These are phyloP conservation scores for Athripsodes cinereus DNA, from an alignment of 2,888 invertebrate genomes.

Conservation along the genomic window DNA sequence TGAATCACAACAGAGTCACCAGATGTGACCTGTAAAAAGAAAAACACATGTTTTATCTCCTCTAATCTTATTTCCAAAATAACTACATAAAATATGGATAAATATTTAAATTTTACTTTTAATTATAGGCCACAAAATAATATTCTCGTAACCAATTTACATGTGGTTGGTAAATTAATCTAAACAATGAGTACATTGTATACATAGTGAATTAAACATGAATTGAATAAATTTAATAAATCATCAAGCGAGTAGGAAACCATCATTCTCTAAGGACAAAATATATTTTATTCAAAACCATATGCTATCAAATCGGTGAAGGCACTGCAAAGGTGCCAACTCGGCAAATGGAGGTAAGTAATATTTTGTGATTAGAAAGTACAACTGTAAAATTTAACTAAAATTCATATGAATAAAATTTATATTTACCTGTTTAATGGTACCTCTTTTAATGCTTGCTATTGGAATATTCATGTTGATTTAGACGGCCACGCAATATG, in stretches of 20 bases:
- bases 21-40: conserved; percentile 71
- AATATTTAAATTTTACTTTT: too few species aligned
- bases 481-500: conserved; percentile 11
- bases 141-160: too few species aligned
- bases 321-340: conserved; percentile 22
- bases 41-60: too few species aligned
- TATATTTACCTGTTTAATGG: conserved; percentile 24
- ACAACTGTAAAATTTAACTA: neutral
- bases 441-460: conserved; percentile 22
- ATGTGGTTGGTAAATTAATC: too few species aligned
- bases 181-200: too few species aligned
- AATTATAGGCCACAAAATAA: too few species aligned
- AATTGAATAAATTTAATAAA: too few species aligned
- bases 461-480: conserved; percentile 16
- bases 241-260: too few species aligned
- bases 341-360: conserved; percentile 23
- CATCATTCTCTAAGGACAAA: neutral
- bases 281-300: conserved; percentile 15
- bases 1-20: conserved; percentile 94
- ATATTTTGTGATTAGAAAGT: neutral
- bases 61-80: too few species aligned
- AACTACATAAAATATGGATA: too few species aligned
- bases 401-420: neutral
- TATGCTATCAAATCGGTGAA: conserved; percentile 14
- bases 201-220: too few species aligned